Base-by-base conservation (phyloP, 2,888 invertebrate genomes). In the Phorcus lineatus region DNA sequence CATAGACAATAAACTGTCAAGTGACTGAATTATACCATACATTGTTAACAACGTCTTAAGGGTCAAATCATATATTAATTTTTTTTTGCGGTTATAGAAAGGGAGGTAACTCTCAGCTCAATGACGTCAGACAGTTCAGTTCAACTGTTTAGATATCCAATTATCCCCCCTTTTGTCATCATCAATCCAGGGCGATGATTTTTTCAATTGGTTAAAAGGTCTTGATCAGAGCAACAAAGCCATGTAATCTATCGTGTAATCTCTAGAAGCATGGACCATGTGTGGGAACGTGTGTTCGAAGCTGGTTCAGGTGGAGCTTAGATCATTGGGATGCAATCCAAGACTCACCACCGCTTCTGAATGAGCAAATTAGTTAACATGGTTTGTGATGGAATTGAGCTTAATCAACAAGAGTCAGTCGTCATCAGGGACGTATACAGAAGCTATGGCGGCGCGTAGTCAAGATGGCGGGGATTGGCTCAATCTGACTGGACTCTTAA, bases 281-380 rank as follows among this genome's bases (percentile, higher is more conserved):
- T 16, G 28, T 28, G 22, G 62, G 28, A 28, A 28, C 24, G 62
- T 22, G 28, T 62, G 9, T 28, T 16, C 28, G 62, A 62, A 47
- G 47, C 47, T 13, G 13, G 47, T 28, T 24, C 62, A 62, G 62
- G 62, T 62, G 62, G 62, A 62, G 24, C 28, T 11, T 24, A 28
- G 28, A 28, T 62, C 62, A 17, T 28, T 28, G 24, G 16, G 28
- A 47, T 47, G 47, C 28, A 9, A 62, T 62, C 24, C 62, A 6
- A 22, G 28, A 24, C 24, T 62, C 62, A 28, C 24, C 24, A 13
- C 17, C 16, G 62, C 24, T 24, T 28, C 28, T 62, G 62, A 62
- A 62, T 62, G 28, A 16, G 28, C 70, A 70, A 70, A 70, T 70
- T 70, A 70, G 70, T 70, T 70, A 70, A 70, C 70, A 16, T 40